These are phyloP conservation scores for Parapristionchus giblindavisi DNA, from an alignment of 2,888 invertebrate genomes.

Conservation along the genomic window DNA sequence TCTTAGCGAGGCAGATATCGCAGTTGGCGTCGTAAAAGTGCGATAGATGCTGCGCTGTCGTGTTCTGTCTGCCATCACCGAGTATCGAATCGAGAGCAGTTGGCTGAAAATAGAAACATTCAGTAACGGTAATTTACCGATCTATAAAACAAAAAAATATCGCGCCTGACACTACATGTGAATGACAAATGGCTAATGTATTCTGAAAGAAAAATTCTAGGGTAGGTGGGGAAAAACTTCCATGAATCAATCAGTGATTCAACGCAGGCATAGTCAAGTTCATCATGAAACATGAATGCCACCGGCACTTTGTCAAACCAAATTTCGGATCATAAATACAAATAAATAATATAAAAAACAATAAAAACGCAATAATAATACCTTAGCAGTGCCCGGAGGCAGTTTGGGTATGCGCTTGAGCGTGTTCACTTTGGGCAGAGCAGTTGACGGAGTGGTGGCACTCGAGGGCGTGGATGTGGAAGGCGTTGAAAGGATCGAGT, in stretches of 20 bases:
- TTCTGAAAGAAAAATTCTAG: no score
- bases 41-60: slow-evolving; percentile 50
- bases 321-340: no score
- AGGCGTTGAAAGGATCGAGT: no score
- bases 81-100: slow-evolving; percentile 54
- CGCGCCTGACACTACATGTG: neutral
- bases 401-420: slow-evolving; percentile 25
- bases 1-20: slow-evolving; percentile 47
- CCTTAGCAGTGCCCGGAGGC: slow-evolving; percentile 19
- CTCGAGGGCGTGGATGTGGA: neutral
- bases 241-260: no score
- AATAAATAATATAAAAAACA: neutral
- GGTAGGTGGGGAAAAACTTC: no score
- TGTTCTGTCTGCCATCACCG: slow-evolving; percentile 52
- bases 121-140: neutral
- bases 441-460: neutral
- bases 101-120: no score
- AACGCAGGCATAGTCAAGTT: no score
- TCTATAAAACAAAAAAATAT: neutral
- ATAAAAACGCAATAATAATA: neutral
- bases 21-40: slow-evolving; percentile 59
- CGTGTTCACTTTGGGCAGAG: neutral
- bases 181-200: no score
- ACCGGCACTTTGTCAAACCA: no score
- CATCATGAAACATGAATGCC: no score